These are phyloP conservation scores for Drosophila truncata DNA, from an alignment of 1,140 invertebrate species.

Conservation along the genomic window DNA sequence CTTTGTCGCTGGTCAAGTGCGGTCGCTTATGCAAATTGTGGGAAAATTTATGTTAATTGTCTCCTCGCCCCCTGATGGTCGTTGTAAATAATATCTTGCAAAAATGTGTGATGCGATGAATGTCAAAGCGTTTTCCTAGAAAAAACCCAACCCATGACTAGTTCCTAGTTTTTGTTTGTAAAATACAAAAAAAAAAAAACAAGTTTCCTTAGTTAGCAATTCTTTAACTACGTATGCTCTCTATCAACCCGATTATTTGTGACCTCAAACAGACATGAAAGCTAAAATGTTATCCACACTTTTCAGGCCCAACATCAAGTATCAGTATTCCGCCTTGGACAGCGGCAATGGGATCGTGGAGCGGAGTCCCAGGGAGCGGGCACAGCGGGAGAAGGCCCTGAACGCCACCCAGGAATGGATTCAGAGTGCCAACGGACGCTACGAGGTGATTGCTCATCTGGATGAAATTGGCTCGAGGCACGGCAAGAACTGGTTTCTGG, in stretches of 20 bases:
- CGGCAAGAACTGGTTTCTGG: slow-evolving; percentile 95
- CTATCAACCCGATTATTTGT: neutral
- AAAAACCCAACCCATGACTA: slow-evolving; percentile 23
- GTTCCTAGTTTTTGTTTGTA: slow-evolving; percentile 41
- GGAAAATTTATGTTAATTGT: slow-evolving; percentile 12
- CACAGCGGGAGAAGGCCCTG: slow-evolving; percentile 88
- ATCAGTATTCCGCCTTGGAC: slow-evolving; percentile 90
- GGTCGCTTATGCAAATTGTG: slow-evolving; percentile 41
- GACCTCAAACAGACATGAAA: neutral
- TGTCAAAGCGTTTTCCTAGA: slow-evolving; percentile 12
- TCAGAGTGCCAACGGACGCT: slow-evolving; percentile 88
- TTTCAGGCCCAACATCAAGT: slow-evolving; percentile 86
- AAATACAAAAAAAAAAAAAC: slow-evolving; percentile 10
- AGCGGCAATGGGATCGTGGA: slow-evolving; percentile 87
- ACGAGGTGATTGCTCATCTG: slow-evolving; percentile 91
- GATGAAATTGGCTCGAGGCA: slow-evolving; percentile 92
- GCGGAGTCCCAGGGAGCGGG: slow-evolving; percentile 88
- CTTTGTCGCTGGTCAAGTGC: slow-evolving; percentile 27
- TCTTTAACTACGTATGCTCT: slow-evolving; percentile 35
- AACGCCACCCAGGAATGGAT: slow-evolving; percentile 89
- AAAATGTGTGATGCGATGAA: slow-evolving; percentile 22
- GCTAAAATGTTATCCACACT: slow-evolving; percentile 2
- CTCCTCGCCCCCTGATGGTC: neutral
- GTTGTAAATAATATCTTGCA: slow-evolving; percentile 32
- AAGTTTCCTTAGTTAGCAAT: slow-evolving; percentile 45